These are phyloP conservation scores for Okapia johnstoni DNA, from an alignment of 2,113 vertebrate species.

Conservation along the genomic window DNA sequence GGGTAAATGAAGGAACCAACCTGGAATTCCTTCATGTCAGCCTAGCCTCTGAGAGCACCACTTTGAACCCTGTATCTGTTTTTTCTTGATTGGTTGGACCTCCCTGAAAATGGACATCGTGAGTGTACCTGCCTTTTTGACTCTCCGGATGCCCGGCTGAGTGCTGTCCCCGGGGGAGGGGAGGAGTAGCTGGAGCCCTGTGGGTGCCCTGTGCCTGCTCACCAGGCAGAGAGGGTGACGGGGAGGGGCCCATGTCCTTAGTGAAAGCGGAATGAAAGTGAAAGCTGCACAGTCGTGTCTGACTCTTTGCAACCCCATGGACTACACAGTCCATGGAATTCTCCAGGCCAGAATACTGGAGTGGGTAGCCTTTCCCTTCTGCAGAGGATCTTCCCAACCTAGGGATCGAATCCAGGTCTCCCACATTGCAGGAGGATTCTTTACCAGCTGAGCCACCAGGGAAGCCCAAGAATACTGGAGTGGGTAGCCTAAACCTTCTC, in stretches of 20 bases:
- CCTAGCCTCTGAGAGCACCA: not conserved
- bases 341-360: not conserved
- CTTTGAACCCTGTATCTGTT: not conserved
- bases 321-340: not conserved
- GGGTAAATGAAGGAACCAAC: not conserved
- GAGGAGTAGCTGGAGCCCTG: not conserved
- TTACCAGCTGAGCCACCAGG: too few species aligned
- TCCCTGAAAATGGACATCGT: not conserved
- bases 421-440: too few species aligned
- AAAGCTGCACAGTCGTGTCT: rapidly evolving
- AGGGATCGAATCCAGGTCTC: not conserved
- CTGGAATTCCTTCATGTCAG: not conserved
- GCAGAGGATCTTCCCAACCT: not conserved
- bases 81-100: not conserved
- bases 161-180: not conserved
- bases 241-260: not conserved
- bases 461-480: too few species aligned
- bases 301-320: not conserved
- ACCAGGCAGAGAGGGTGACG: not conserved
- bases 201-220: not conserved
- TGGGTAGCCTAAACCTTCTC: too few species aligned
- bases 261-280: not conserved
- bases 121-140: not conserved
- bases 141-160: not conserved
- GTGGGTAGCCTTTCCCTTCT: not conserved